These are phyloP conservation scores for Steinernema scapterisci DNA, from an alignment of 2,888 invertebrate species.

Conservation along the genomic window DNA sequence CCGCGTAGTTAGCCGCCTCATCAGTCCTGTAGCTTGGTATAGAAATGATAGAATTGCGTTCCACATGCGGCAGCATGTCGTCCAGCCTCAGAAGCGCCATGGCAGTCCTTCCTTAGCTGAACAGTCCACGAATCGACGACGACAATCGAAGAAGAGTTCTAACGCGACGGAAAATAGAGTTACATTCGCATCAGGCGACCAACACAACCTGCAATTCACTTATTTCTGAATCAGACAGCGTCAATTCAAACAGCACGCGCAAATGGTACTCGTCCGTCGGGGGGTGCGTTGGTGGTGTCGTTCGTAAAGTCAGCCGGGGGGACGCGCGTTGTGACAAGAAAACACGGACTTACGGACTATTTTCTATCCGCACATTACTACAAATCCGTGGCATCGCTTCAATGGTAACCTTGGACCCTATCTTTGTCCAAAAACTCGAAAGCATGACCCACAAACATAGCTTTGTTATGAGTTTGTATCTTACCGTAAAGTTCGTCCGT, in stretches of 20 bases:
- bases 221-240: constrained; percentile 24
- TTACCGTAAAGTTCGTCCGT: too few relatives aligned
- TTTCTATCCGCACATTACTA: too few relatives aligned
- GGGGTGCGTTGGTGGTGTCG: neutral
- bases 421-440: too few relatives aligned
- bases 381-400: too few relatives aligned
- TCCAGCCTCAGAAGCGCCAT: constrained; percentile 52
- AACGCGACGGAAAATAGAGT: neutral
- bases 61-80: constrained; percentile 46
- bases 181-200: constrained; percentile 9
- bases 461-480: too few relatives aligned
- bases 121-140: neutral
- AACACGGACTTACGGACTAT: too few relatives aligned
- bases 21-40: constrained; percentile 50
- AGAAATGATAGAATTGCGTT: constrained; percentile 46
- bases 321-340: constrained; percentile 8
- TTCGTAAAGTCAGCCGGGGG: neutral
- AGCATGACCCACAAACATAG: too few relatives aligned
- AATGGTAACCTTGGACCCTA: too few relatives aligned
- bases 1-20: constrained; percentile 53
- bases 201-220: constrained; percentile 19
- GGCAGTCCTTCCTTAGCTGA: neutral
- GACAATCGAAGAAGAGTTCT: neutral
- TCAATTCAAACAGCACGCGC: constrained; percentile 25
- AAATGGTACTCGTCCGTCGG: constrained; percentile 23